A percentile compares a stretch with the other conserved stretches of the same genome.
Conservation (phyloP, 2,113 vertebrate genomes). For the Catharus minimus region DNA sequence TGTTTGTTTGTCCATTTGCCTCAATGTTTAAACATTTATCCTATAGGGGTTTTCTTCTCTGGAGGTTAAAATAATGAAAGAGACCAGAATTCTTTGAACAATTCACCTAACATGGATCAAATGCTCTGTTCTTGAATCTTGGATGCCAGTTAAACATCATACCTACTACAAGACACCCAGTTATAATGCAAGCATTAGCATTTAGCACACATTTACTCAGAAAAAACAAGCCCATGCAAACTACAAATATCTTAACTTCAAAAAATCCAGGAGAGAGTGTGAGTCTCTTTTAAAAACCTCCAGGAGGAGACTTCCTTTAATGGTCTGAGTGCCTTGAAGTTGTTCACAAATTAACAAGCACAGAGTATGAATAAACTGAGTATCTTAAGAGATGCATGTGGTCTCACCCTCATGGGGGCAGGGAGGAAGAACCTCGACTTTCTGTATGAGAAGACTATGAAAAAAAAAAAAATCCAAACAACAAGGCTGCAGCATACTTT, state of each 20-base stretch:
- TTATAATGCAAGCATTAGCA: slow-evolving; percentile 10
- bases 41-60: background rate
- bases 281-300: slow-evolving; percentile 7
- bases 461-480: background rate
- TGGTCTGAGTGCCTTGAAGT: slow-evolving; percentile 5
- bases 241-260: slow-evolving; percentile 17
- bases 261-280: background rate
- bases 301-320: slow-evolving; percentile 21
- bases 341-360: slow-evolving; percentile 18
- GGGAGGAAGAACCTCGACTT: background rate
- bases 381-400: background rate
- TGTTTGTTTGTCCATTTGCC: background rate
- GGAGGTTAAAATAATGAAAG: slow-evolving; percentile 7
- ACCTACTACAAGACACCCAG: background rate
- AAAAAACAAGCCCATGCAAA: slow-evolving; percentile 25
- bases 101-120: background rate
- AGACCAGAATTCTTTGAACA: background rate
- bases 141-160: background rate
- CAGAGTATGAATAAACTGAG: background rate
- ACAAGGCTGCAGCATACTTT: background rate
- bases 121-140: background rate
- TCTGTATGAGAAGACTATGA: background rate
- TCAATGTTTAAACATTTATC: background rate
- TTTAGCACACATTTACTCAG: slow-evolving; percentile 11
- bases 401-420: background rate